Base-by-base conservation (phyloP, 2,888 invertebrate genomes). In the Galerucella calmariensis region DNA sequence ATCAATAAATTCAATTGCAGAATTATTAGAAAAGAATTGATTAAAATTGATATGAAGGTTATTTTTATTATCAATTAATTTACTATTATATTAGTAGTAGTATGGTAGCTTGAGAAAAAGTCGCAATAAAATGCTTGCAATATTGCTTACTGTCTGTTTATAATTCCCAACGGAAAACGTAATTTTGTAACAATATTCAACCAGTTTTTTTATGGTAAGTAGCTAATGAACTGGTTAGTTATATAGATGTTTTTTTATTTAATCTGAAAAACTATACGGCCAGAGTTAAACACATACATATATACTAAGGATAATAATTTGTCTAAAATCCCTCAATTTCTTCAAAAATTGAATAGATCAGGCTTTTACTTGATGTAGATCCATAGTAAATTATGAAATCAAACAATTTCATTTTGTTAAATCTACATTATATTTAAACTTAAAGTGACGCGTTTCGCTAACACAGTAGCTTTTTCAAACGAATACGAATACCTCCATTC, bases 1-100 rank as follows among this genome's bases (percentile, higher is more conserved):
- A 73, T 72, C 65, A 75, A 78, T 80, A 79, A 81, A 81, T 70
- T 67, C 74, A 77, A 77, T 76, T 75, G 74, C 53, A 59, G 71
- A 72, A 70, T 73, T 76, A 77, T 73, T 75, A 69, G 73, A 74
- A 73, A 51, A 53, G 51, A 61, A 65, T 61, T 67, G 56, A 63
- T n/a, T 16, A 44, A n/a, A 63, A 63, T 44, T 6, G 24, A 4
- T 48, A 12, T 65, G 46, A 65, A 6, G n/a, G 35, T 41, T 41
- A 11, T 20, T 9, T 65, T 65, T 65, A 56, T 56, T 16, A 20
- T 20, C 56, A 56, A 56, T 56, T 56, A 56, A 56, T 20, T 56
- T 10, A 20, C 20, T 56, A 56, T 56, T 56, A 56, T 56, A 56
- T 56, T 56, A 56, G 56, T 20, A 16, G 16, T 56, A 56, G 8